These are phyloP conservation scores for Strix uralensis DNA, from an alignment of 2,113 vertebrate genomes.

Conservation along the genomic window DNA sequence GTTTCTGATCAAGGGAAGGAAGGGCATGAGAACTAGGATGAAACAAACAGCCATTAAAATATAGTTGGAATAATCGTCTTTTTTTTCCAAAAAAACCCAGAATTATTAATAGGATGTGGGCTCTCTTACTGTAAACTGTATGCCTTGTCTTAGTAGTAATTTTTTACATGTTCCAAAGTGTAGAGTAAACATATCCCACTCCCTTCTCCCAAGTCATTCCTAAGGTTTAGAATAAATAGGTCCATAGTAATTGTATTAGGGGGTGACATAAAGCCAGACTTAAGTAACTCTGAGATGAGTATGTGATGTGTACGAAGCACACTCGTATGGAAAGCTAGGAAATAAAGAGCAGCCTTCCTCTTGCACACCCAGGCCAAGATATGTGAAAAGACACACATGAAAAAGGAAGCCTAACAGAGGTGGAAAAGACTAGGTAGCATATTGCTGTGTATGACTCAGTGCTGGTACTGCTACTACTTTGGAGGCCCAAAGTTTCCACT, in stretches of 20 bases:
- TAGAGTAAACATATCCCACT: background rate
- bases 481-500: background rate
- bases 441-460: fast-evolving
- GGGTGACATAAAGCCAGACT: background rate
- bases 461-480: background rate
- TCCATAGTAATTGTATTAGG: background rate
- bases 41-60: background rate
- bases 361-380: background rate
- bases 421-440: background rate
- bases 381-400: fast-evolving
- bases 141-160: background rate
- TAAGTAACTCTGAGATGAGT: background rate
- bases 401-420: background rate
- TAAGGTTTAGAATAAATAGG: background rate
- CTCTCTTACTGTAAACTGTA: background rate
- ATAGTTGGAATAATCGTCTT: fast-evolving
- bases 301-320: fast-evolving
- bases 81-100: background rate
- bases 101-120: background rate
- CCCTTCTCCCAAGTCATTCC: background rate
- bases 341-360: background rate
- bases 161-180: background rate
- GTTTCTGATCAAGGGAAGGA: background rate
- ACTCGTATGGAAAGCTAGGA: background rate
- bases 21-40: background rate